Base-by-base conservation (phyloP, 2,113 vertebrate species). In the Mustela nigripes region DNA sequence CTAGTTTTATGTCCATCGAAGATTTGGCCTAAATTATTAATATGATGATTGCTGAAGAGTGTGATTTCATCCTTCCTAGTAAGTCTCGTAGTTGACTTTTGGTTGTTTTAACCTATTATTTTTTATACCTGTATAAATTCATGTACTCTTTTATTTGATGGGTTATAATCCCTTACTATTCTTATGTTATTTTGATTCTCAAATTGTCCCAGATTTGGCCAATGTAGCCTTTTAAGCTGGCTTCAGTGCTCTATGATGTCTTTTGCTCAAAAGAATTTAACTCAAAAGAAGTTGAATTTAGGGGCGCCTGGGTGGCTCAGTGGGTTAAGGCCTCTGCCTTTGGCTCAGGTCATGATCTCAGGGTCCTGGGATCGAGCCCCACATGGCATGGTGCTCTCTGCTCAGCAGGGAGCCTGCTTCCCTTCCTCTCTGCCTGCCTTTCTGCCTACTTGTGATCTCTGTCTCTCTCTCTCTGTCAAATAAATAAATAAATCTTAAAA, bases 121-220 rank as follows among this genome's bases (percentile, higher is more conserved):
- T 81, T 42, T 74, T 95, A 83, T 39, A 74, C 78, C 26, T 53
- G 22, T 89, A 22, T 83, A 73, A 63, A 19, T 73, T 83, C 14
- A n/a, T 53, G 14, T 53, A 53, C 39, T 82, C 18, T 74, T 50
- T 82, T 53, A 74, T 89, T 89, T 60, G 50, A 63, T 74, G 26
- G 15, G 19, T 89, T 94, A 48, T 60, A 80, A 80, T 71, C 28
- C 39, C 31, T 88, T 80, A 58, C 31, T 87, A 45, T 24, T 28
- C 74, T 87, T 89, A 81, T 81, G 58, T 94, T 81, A 73, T 73
- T 83, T 60, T 92, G 65, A 71, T 48, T 14, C 26, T 86, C 19
- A 74, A 45, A 56, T 65, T 86, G 45, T 53, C 45, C 60, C 26
- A 87, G n/a, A 26, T 65, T 86, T 85, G 56, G 81, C 60, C 39